Conservation (phyloP, 2,888 invertebrate genomes). For the Pollenia griseotomentosa region DNA sequence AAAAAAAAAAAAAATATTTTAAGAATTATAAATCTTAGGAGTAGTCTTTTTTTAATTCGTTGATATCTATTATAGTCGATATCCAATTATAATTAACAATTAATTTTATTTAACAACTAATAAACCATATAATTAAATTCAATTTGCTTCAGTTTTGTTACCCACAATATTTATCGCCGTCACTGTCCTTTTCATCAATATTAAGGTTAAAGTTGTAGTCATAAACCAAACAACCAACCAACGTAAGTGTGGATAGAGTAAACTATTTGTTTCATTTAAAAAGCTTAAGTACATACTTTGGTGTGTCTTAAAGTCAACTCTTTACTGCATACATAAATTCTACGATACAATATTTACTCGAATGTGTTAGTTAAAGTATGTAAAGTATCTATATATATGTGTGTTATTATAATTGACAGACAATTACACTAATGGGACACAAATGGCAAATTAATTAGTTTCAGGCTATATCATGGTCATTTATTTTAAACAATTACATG, state of each 20-base stretch:
- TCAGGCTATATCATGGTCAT: conserved; percentile 72
- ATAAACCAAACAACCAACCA: neutral
- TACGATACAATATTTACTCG: neutral
- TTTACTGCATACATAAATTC: neutral
- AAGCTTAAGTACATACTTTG: neutral
- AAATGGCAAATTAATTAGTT: conserved; percentile 75
- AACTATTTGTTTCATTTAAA: conserved; percentile 22
- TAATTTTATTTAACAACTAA: conserved; percentile 42
- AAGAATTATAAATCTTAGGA: neutral
- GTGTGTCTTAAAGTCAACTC: neutral
- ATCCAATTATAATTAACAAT: neutral
- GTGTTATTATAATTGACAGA: conserved; percentile 71
- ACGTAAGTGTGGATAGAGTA: neutral
- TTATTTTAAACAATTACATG: conserved; percentile 69
- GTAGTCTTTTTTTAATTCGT: neutral
- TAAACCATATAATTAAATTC: conserved; percentile 39
- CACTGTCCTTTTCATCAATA: neutral
- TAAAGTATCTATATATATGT: conserved; percentile 5
- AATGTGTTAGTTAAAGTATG: neutral
- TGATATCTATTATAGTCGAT: neutral
- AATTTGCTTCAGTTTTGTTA: conserved; percentile 5
- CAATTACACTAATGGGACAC: conserved; percentile 75
- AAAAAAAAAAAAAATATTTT: too few species aligned
- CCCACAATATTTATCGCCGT: conserved; percentile 13
- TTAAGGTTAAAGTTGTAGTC: neutral